Evolutionary conservation across 1,140 invertebrate genomes (phyloP).

Genomic region (Heliconius himera): DNA sequence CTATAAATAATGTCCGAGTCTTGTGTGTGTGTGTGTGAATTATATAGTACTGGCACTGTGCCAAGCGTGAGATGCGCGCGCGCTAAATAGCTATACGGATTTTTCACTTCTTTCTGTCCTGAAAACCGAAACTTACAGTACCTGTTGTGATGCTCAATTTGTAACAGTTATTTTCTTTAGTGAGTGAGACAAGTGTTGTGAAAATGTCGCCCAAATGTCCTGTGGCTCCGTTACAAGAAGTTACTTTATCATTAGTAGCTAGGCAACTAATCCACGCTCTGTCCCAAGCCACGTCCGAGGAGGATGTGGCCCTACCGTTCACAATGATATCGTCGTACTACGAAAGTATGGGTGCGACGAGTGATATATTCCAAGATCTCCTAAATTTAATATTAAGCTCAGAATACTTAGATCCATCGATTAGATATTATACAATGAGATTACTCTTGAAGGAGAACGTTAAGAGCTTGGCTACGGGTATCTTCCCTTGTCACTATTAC

Average conservation of each 20-base stretch:
- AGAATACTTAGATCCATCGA: conserved; percentile 84
- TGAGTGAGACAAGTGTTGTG: conserved; percentile 53
- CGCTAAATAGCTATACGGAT: conserved; percentile 66
- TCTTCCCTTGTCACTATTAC: conserved; percentile 86
- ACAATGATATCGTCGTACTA: conserved; percentile 83
- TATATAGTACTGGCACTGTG: conserved; percentile 70
- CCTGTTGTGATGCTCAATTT: conserved; percentile 57
- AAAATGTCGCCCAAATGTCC: conserved; percentile 80
- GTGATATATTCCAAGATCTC: conserved; percentile 85
- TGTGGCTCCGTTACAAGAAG: conserved; percentile 72
- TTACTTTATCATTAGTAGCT: conserved; percentile 74
- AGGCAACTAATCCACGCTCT: conserved; percentile 77
- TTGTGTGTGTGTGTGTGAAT: conserved; percentile 74
- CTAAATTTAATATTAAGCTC: conserved; percentile 83
- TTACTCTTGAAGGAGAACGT: conserved; percentile 84
- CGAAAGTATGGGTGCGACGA: conserved; percentile 81
- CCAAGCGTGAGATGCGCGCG: conserved; percentile 65
- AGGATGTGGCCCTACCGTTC: conserved; percentile 82
- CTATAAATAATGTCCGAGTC: conserved; percentile 73
- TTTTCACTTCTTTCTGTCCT: conserved; percentile 70
- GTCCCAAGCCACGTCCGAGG: conserved; percentile 75
- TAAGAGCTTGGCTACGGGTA: conserved; percentile 83
- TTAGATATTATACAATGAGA: conserved; percentile 84
- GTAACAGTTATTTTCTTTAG: conserved; percentile 42
- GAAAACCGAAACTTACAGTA: conserved; percentile 55